Evolutionary conservation across 2,888 invertebrate species (phyloP), one percentile per base, ranked within the genome.

Genomic region (Xylota segnis): DNA sequence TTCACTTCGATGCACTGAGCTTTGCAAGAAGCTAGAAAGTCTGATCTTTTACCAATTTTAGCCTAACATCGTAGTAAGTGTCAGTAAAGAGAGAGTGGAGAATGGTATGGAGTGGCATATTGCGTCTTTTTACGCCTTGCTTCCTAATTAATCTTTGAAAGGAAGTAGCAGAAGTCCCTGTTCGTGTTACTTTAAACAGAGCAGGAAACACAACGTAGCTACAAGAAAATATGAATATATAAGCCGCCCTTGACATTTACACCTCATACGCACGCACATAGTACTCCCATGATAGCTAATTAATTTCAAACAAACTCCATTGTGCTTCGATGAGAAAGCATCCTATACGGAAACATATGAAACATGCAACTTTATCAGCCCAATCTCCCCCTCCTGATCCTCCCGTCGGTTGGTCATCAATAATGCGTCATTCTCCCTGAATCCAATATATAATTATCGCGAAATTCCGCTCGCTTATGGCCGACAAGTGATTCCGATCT

Each of bases 401-500:
- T n/a, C n/a, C n/a, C n/a, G n/a, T n/a, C n/a, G n/a, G 5, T 34
- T 4, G 34, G 7, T 34, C 32, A 65, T 50, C 32, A 50, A 18
- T 23, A 65, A 34, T 52, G 16, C 10, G 27, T 37, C 52, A 70
- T 45, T 43, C 16, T 14, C 32, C 5, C 52, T 16, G 27, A 4
- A 40, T 54, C 16, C 9, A 18, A 16, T 27, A 7, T 10, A 68
- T 43, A 68, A 59, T 70, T 52, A 61, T 56, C 45, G 61, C 32
- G 32, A 63, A 52, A 52, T 52, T 65, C 29, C 27, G 34, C n/a
- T 23, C 59, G 54, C 59, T 34, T 34, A 18, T 18, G 34, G 14
- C 16, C 29, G 66, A 37, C 68, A 61, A 77, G 32, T 58, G 32
- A 56, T 34, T 71, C 54, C 10, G 47, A 47, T 77, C 47, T 56